Evolutionary conservation across 2,797 vertebrate species (phyloP).

Genomic region (Setipinna tenuifilis): DNA sequence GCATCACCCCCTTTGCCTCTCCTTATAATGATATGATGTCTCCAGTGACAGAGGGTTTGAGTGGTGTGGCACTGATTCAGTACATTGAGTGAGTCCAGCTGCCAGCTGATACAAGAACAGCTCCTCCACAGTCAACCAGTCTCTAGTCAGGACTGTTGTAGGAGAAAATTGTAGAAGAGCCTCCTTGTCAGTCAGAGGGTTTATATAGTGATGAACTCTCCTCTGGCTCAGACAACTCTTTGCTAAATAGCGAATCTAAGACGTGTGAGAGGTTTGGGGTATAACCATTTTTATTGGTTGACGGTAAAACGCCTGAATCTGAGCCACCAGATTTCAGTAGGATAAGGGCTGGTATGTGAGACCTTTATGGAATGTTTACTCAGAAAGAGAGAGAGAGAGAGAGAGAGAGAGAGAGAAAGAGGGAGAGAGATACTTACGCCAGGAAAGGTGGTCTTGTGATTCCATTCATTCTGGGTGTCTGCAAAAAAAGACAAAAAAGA

Average conservation of each 20-base stretch:
- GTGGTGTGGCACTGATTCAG: not conserved
- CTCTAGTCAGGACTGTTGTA: not conserved
- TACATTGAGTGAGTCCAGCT: not conserved
- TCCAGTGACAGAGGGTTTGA: not conserved
- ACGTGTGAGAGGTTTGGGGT: not conserved
- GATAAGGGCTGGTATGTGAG: not conserved
- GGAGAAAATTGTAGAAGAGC: not conserved
- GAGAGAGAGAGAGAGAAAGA: not conserved
- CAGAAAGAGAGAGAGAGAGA: not conserved
- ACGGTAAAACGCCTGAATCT: no score
- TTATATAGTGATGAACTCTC: not conserved
- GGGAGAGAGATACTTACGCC: slow-evolving; percentile 76
- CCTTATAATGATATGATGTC: not conserved
- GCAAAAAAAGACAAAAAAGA: slow-evolving; percentile 46
- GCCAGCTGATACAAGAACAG: not conserved
- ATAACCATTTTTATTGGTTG: no score
- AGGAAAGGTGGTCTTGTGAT: slow-evolving; percentile 86
- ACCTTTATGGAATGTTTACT: not conserved
- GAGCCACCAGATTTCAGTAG: not conserved
- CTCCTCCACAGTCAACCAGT: not conserved
- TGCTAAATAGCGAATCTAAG: not conserved
- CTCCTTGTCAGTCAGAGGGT: not conserved
- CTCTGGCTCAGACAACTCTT: not conserved
- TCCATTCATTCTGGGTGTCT: slow-evolving; percentile 87
- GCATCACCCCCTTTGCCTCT: not conserved